Evolutionary conservation across 2,797 vertebrate species (phyloP).

Genomic region (Notoglanidium macrostoma): DNA sequence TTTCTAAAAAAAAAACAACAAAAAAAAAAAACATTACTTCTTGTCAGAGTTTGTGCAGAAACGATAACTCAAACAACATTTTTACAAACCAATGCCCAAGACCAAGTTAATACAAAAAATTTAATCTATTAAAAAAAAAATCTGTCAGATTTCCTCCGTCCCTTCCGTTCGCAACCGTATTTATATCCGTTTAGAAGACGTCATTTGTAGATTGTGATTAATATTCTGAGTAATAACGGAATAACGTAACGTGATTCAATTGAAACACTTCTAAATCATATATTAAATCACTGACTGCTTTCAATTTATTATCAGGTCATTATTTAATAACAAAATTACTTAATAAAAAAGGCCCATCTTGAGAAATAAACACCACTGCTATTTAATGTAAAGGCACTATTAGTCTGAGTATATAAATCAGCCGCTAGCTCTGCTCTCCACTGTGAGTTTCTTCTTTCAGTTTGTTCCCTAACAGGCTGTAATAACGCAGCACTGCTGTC

Average conservation of each 20-base stretch:
- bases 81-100: background rate
- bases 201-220: too few relatives aligned
- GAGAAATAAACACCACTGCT: background rate
- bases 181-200: too few relatives aligned
- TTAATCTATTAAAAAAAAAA: too few relatives aligned
- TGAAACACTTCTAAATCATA: background rate
- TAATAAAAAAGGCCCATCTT: too few relatives aligned
- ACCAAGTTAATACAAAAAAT: background rate
- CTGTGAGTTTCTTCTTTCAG: background rate
- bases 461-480: constrained; percentile 14
- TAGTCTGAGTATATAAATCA: background rate
- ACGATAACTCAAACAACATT: background rate
- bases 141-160: too few relatives aligned
- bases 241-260: background rate
- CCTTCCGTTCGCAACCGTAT: background rate
- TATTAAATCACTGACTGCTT: background rate
- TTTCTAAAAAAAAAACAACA: background rate
- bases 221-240: too few relatives aligned
- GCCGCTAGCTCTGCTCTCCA: background rate
- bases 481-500: constrained; percentile 30
- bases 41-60: background rate
- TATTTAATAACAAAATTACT: background rate
- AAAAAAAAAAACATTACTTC: background rate
- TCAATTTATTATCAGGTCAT: background rate
- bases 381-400: background rate